Percentiles rank a stretch among this genome's conserved stretches.
Evolutionary conservation across 1,140 invertebrate species (phyloP).

Genomic region (Zaprionus tsacasi): DNA sequence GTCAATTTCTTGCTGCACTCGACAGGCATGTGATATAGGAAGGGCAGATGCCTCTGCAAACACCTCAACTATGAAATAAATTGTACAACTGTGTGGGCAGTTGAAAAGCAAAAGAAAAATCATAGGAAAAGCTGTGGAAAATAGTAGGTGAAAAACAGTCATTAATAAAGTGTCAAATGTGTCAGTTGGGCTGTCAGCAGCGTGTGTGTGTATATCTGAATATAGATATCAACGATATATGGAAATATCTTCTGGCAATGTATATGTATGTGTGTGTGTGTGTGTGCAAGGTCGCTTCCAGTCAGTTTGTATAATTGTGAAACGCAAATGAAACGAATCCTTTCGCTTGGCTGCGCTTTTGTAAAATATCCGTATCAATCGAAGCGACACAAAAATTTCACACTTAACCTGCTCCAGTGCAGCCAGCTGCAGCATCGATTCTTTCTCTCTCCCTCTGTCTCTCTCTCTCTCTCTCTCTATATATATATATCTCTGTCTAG

Average conservation of each 20-base stretch:
- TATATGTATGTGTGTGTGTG: not conserved
- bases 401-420: slow-evolving; percentile 77
- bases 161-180: slow-evolving; percentile 55
- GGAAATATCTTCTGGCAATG: not conserved
- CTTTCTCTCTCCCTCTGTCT: slow-evolving; percentile 18
- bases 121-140: not conserved
- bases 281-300: not conserved
- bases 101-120: not conserved
- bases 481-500: no score
- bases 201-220: not conserved
- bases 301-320: slow-evolving; percentile 65
- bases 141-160: not conserved
- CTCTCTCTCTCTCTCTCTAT: not conserved
- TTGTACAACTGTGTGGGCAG: not conserved
- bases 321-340: slow-evolving; percentile 65
- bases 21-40: not conserved
- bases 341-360: slow-evolving; percentile 38
- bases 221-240: not conserved
- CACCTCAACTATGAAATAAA: not conserved
- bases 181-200: slow-evolving; percentile 40
- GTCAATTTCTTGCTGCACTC: not conserved
- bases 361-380: slow-evolving; percentile 40
- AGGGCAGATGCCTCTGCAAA: not conserved
- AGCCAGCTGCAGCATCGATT: slow-evolving; percentile 49
- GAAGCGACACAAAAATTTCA: slow-evolving; percentile 55